Percentiles rank a stretch among this genome's conserved stretches.
Conservation (phyloP, 2,797 vertebrate genomes). For the Bradypus variegatus region DNA sequence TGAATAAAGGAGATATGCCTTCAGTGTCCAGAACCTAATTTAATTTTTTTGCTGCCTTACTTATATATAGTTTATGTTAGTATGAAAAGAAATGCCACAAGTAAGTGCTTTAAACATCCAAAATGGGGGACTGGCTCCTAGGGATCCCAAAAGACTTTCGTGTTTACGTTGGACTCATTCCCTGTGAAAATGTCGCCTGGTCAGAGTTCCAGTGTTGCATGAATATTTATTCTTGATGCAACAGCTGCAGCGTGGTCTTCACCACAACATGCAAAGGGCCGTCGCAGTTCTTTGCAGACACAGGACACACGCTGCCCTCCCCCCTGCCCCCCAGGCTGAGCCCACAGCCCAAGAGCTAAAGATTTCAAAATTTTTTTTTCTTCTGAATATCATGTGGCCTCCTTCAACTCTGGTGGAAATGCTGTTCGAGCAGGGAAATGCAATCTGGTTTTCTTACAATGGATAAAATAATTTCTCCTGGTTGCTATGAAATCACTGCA, state of each 20-base stretch:
- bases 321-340: not conserved
- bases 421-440: not conserved
- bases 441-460: not conserved
- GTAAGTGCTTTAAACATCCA: not conserved
- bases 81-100: constrained; percentile 19
- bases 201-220: not conserved
- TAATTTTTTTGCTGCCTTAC: not conserved
- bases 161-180: not conserved
- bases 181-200: not conserved
- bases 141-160: not conserved
- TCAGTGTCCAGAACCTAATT: not conserved
- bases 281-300: not conserved
- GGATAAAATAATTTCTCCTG: not conserved
- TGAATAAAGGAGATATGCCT: not conserved
- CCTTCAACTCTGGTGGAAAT: constrained; percentile 35
- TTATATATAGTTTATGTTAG: not conserved
- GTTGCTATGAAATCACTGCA: not conserved
- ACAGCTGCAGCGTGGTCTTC: not conserved
- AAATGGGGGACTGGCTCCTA: not conserved
- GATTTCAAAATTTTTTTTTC: not conserved
- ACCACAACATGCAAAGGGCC: not conserved
- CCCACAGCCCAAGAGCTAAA: not conserved
- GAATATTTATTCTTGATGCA: not conserved
- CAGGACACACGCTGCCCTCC: not conserved
- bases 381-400: constrained; percentile 10